phyloP scores from a whole-genome alignment of 2,888 invertebrate species.

The Hirtodrosophila alboralis region DNA sequence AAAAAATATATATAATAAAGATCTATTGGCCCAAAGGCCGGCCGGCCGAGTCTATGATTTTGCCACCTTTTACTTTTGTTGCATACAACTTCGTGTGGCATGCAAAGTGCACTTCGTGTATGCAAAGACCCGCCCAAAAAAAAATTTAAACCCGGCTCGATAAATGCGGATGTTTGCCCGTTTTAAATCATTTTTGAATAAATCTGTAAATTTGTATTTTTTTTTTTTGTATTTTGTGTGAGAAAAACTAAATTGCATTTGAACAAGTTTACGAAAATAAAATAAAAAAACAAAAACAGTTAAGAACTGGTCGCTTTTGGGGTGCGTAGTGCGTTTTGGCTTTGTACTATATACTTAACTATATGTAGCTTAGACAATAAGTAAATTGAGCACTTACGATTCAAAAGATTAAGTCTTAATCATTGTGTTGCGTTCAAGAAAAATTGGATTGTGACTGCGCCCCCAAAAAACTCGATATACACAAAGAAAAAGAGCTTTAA shows the following conservation, averaged over 20 bases:
- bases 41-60: slow-evolving; percentile 44
- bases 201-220: slow-evolving; percentile 5
- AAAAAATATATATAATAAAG: no score
- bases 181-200: slow-evolving; percentile 45
- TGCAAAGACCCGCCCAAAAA: slow-evolving; percentile 42
- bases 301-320: slow-evolving; percentile 51
- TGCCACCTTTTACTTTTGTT: slow-evolving; percentile 69
- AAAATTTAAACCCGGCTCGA: not conserved
- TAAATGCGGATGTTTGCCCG: slow-evolving; percentile 48
- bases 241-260: slow-evolving; percentile 42
- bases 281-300: no score
- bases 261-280: slow-evolving; percentile 54
- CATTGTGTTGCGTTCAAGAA: slow-evolving; percentile 13
- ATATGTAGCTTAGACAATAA: no score
- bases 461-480: not conserved
- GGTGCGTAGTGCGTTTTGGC: slow-evolving; percentile 18
- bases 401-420: slow-evolving; percentile 54
- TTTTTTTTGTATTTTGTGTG: slow-evolving; percentile 30
- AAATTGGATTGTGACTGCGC: slow-evolving; percentile 11
- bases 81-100: slow-evolving; percentile 52
- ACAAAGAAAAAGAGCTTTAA: no score
- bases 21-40: slow-evolving; percentile 41
- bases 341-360: no score
- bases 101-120: slow-evolving; percentile 46
- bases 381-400: slow-evolving; percentile 50